Evolutionary conservation across 2,797 vertebrate genomes (phyloP), one percentile per base, ranked within the genome.

Genomic region (Rhinichthys osculus): DNA sequence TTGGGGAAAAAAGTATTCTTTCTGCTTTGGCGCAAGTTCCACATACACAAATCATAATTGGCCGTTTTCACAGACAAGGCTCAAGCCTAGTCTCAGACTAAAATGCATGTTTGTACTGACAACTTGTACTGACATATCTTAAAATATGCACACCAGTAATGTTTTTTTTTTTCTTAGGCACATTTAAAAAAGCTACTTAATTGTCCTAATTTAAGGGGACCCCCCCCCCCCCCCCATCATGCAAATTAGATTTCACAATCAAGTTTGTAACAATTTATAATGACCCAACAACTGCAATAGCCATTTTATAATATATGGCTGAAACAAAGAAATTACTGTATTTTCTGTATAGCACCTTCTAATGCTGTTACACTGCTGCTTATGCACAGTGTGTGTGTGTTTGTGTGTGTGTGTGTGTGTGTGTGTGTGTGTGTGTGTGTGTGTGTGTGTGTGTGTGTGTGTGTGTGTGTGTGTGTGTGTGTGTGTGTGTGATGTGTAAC

Each of bases 371-470:
- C 11, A 30, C 27, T 27, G 14, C 16, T 67, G 7, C 66, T 67
- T 67, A 9, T 35, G 33, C 30, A 33, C 86, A 86, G 86, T 90
- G 92, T 71, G 78, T 33, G 64, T 30, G 59, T 88, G 85, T 79
- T 79, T 85, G 87, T 23, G 64, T 88, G 85, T 79, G 82, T 85
- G 85, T 90, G 91, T 69, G 76, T 23, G 59, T 27, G 59, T 88
- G 85, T 77, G 82, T 86, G 88, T 35, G 35, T 5, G 35, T 35
- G 35, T 35, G 35, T 35, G 35, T 35, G 35, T 35, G 35, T 35
- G 35, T 3, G 35, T 35, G 35, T 35, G 35, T 35, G 35, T 35
- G 33, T 33, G 33, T 33, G 33, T 33, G 33, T 33, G 33, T 33
- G 33, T 35, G 35, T 3, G 35, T 35, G 2, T 35, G 35, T 35